Conservation (phyloP, 2,888 invertebrate species). For the Agrilus mali region DNA sequence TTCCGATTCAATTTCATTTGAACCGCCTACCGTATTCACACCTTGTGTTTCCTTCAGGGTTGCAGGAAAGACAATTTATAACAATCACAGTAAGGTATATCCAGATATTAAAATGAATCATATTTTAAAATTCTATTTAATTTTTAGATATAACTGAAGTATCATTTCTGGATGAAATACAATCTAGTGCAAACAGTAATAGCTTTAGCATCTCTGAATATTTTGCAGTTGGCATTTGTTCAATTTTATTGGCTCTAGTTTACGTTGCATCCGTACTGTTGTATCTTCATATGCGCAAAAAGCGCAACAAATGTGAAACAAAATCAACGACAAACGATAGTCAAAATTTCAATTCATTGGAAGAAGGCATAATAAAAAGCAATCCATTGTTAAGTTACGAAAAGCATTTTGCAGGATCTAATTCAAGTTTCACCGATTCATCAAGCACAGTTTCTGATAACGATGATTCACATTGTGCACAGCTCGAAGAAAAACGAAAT, state of each 20-base stretch:
- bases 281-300: slow-evolving; percentile 64
- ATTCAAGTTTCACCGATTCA: slow-evolving; percentile 41
- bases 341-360: slow-evolving; percentile 34
- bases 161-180: slow-evolving; percentile 55
- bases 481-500: slow-evolving; percentile 27
- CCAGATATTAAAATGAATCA: background rate
- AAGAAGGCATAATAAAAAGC: slow-evolving; percentile 62
- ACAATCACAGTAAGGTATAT: slow-evolving; percentile 44
- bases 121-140: background rate
- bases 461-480: slow-evolving; percentile 39
- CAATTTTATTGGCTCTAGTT: slow-evolving; percentile 71
- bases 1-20: slow-evolving; percentile 23
- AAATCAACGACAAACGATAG: slow-evolving; percentile 18
- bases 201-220: slow-evolving; percentile 66
- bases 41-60: slow-evolving; percentile 80
- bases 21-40: slow-evolving; percentile 53
- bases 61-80: slow-evolving; percentile 64
- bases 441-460: slow-evolving; percentile 47
- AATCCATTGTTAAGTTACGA: slow-evolving; percentile 56
- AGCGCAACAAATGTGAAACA: slow-evolving; percentile 30
- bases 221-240: slow-evolving; percentile 71
- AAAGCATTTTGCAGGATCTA: slow-evolving; percentile 48
- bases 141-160: slow-evolving; percentile 68
- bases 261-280: slow-evolving; percentile 78
- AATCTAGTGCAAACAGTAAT: slow-evolving; percentile 40